A percentile compares a stretch with the other conserved stretches of the same genome.
Conservation (phyloP, 2,888 invertebrate genomes). For the Stenichneumon culpator region DNA sequence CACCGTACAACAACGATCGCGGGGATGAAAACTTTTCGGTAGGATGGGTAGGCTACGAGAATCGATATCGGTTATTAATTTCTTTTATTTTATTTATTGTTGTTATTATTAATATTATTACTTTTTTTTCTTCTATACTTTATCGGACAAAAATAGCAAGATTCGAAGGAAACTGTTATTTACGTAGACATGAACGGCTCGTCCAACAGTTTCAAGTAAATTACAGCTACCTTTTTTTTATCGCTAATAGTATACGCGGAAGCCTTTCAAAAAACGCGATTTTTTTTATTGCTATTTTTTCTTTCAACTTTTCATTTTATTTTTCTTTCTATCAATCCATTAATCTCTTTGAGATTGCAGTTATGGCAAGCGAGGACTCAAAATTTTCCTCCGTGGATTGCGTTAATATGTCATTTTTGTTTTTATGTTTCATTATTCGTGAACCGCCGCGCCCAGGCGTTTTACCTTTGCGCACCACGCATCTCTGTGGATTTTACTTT, state of each 20-base stretch:
- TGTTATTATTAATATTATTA: constrained; percentile 41
- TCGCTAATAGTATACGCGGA: constrained; percentile 69
- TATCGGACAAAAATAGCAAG: constrained; percentile 62
- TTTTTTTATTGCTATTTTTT: constrained; percentile 17
- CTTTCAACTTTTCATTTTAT: constrained; percentile 24
- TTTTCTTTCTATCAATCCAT: constrained; percentile 36
- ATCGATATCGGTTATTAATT: constrained; percentile 54
- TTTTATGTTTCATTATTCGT: constrained; percentile 36
- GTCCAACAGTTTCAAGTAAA: constrained; percentile 58
- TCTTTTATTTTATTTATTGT: constrained; percentile 12
- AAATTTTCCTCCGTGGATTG: constrained; percentile 71
- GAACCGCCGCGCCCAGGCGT: constrained; percentile 4
- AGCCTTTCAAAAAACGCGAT: constrained; percentile 66
- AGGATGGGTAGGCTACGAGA: constrained; percentile 54
- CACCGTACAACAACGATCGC: constrained; percentile 5
- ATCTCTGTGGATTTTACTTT: too few relatives aligned
- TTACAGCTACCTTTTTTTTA: constrained; percentile 64
- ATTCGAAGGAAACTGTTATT: constrained; percentile 49
- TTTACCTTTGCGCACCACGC: too few relatives aligned
- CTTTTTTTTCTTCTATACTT: constrained; percentile 35
- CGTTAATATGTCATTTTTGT: constrained; percentile 73
- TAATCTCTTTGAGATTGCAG: constrained; percentile 73
- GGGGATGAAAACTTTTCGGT: constrained; percentile 29
- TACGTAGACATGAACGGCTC: constrained; percentile 63
- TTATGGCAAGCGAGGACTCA: constrained; percentile 80